These are phyloP conservation scores for Steinernema carpocapsae DNA, from an alignment of 2,888 invertebrate species.

Conservation along the genomic window DNA sequence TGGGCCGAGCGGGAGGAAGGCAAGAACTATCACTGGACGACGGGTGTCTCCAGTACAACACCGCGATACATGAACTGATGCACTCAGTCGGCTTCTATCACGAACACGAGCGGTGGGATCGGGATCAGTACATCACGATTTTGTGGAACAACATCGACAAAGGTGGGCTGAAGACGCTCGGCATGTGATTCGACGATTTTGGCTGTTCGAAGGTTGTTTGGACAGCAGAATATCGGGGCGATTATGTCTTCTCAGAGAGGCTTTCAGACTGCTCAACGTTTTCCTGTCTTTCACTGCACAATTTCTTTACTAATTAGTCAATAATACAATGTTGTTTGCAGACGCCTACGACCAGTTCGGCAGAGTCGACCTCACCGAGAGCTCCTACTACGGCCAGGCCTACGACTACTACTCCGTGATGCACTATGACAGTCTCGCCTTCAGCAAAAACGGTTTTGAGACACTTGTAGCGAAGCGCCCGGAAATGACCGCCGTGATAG, in stretches of 20 bases:
- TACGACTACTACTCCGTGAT: slow-evolving; percentile 58
- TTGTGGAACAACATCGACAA: slow-evolving; percentile 69
- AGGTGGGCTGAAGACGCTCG: slow-evolving; percentile 47
- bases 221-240: too few relatives aligned
- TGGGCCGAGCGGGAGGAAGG: slow-evolving; percentile 67
- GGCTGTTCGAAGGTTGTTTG: background rate
- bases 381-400: slow-evolving; percentile 65
- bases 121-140: slow-evolving; percentile 66
- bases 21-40: slow-evolving; percentile 68
- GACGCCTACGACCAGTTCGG: slow-evolving; percentile 69
- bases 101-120: slow-evolving; percentile 69
- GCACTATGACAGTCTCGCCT: slow-evolving; percentile 68
- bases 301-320: slow-evolving; percentile 8
- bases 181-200: background rate
- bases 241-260: too few relatives aligned
- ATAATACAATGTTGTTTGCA: slow-evolving; percentile 37
- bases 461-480: slow-evolving; percentile 59
- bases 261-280: too few relatives aligned
- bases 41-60: slow-evolving; percentile 69
- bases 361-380: slow-evolving; percentile 67
- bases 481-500: slow-evolving; percentile 67
- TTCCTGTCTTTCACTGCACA: too few relatives aligned
- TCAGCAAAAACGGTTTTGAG: slow-evolving; percentile 56
- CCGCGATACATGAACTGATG: slow-evolving; percentile 69
- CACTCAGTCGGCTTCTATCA: slow-evolving; percentile 67